A percentile compares a stretch with the other conserved stretches of the same genome.
Evolutionary conservation across 2,888 invertebrate genomes (phyloP).

Genomic region (Nesidiocoris tenuis): DNA sequence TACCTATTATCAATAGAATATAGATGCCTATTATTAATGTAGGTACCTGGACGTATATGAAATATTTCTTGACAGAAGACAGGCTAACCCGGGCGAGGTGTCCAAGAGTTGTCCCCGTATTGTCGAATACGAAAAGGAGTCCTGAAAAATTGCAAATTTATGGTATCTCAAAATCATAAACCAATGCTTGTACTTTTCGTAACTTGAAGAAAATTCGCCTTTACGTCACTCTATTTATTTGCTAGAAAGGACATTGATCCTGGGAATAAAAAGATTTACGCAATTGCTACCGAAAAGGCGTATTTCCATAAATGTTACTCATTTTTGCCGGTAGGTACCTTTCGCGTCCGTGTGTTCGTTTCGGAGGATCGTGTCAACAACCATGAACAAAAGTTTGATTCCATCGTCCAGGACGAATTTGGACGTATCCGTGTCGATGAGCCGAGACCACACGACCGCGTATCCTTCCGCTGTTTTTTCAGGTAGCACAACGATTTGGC

Average conservation of each 20-base stretch:
- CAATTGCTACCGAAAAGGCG: too few relatives aligned
- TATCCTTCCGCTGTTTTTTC: conserved; percentile 45
- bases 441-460: conserved; percentile 47
- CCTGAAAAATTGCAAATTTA: too few relatives aligned
- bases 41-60: conserved; percentile 51
- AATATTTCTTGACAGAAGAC: conserved; percentile 49
- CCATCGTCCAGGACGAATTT: conserved; percentile 48
- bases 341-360: conserved; percentile 45
- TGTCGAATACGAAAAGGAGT: conserved; percentile 49
- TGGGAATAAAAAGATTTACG: too few relatives aligned
- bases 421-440: conserved; percentile 46
- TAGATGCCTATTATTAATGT: too few relatives aligned
- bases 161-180: too few relatives aligned
- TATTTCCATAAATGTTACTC: too few relatives aligned
- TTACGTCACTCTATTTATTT: too few relatives aligned
- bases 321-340: too few relatives aligned
- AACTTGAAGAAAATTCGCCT: too few relatives aligned
- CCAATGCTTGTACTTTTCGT: too few relatives aligned
- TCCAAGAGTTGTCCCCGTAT: conserved; percentile 46
- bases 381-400: conserved; percentile 50
- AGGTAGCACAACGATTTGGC: conserved; percentile 47
- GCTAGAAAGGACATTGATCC: too few relatives aligned
- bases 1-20: too few relatives aligned
- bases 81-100: conserved; percentile 49
- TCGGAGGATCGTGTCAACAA: conserved; percentile 49